Conservation (phyloP, 2,888 invertebrate genomes). For the Sminthurinus aureus region DNA sequence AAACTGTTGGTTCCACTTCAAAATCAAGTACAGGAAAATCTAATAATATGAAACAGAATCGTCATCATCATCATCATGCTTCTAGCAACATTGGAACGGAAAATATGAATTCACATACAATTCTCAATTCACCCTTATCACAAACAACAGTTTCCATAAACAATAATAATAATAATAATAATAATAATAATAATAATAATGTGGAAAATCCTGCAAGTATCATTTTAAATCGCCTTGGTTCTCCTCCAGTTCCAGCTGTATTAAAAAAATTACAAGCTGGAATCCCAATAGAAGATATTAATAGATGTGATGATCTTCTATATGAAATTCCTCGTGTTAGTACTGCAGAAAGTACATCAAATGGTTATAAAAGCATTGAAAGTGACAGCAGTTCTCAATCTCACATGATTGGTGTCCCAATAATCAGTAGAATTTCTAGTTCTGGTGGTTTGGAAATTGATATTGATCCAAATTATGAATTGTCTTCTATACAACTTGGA, state of each 20-base stretch:
- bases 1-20: neutral
- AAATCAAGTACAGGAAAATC: neutral
- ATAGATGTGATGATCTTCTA: slow-evolving; percentile 31
- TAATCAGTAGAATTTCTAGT: slow-evolving; percentile 47
- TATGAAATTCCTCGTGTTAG: slow-evolving; percentile 36
- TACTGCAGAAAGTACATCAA: slow-evolving; percentile 34
- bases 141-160: neutral
- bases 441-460: slow-evolving; percentile 46
- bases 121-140: neutral
- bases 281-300: slow-evolving; percentile 35
- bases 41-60: neutral
- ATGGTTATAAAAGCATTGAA: slow-evolving; percentile 38
- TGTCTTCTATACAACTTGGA: slow-evolving; percentile 17
- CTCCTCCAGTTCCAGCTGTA: slow-evolving; percentile 58
- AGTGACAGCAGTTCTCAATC: slow-evolving; percentile 23
- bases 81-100: neutral
- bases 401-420: neutral
- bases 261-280: slow-evolving; percentile 56
- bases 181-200: neutral
- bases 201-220: neutral
- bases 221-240: slow-evolving; percentile 26
- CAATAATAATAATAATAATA: neutral
- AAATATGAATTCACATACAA: neutral
- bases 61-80: neutral
- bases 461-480: slow-evolving; percentile 45